A percentile compares a stretch with the other conserved stretches of the same genome.
Conservation (phyloP, 2,797 vertebrate genomes). For the Chelmon rostratus region DNA sequence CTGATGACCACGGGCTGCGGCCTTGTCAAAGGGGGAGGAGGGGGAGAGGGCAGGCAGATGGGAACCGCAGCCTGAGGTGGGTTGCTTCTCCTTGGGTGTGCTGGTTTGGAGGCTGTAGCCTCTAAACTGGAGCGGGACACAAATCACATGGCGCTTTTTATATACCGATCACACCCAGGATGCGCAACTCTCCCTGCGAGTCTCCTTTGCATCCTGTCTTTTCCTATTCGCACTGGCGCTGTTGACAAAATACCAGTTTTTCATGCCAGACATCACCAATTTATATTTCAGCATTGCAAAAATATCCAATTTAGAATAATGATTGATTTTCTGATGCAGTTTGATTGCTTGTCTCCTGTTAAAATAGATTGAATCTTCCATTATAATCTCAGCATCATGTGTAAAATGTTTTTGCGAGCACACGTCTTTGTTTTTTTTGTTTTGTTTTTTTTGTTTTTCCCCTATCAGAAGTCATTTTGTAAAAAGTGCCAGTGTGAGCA, state of each 20-base stretch:
- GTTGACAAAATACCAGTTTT: background rate
- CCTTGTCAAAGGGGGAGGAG: conserved; percentile 53
- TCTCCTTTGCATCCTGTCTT: conserved; percentile 1
- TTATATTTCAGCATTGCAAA: conserved; percentile 4
- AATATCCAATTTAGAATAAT: conserved; percentile 11
- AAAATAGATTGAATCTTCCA: background rate
- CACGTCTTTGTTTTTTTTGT: background rate
- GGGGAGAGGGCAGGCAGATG: conserved; percentile 62
- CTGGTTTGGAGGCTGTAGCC: conserved; percentile 60
- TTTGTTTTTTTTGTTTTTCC: background rate
- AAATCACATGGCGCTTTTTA: conserved; percentile 47
- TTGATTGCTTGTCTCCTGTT: conserved; percentile 2
- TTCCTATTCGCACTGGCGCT: background rate
- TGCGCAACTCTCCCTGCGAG: background rate
- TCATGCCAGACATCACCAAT: conserved; percentile 13
- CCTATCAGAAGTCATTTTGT: conserved; percentile 12
- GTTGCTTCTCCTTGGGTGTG: conserved; percentile 66
- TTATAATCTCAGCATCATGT: background rate
- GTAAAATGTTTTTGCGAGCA: background rate
- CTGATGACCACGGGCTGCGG: conserved; percentile 56
- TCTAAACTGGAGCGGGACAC: conserved; percentile 61
- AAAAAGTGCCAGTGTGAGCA: background rate
- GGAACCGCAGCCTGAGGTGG: conserved; percentile 64
- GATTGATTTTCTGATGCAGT: conserved; percentile 3
- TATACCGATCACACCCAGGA: conserved; percentile 41